Percentiles rank a stretch among this genome's conserved stretches.
phyloP scores from a whole-genome alignment of 1,140 invertebrate species.

The Drosophila varians region DNA sequence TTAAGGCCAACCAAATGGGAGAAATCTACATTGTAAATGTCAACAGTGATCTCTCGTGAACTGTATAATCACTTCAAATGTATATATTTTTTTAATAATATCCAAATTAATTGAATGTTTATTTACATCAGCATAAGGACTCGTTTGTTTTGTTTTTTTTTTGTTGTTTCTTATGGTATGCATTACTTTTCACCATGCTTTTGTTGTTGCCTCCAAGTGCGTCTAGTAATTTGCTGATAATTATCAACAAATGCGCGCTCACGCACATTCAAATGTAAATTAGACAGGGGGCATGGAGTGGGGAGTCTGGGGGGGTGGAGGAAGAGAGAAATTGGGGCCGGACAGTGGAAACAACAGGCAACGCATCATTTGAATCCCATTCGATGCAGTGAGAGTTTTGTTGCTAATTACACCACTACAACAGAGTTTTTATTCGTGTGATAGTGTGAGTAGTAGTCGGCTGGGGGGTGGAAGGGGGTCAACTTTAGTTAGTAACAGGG shows the following conservation, averaged over 20 bases:
- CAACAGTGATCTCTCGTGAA: too few species aligned
- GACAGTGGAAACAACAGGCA: too few species aligned
- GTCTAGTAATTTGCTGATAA: slow-evolving; percentile 78
- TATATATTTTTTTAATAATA: too few species aligned
- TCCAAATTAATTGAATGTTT: too few species aligned
- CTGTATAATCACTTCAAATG: too few species aligned
- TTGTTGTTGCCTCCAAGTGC: slow-evolving; percentile 54
- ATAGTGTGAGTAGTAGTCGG: neutral
- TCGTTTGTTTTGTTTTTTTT: neutral
- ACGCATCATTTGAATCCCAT: slow-evolving; percentile 10
- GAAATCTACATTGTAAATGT: too few species aligned
- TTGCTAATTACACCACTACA: slow-evolving; percentile 37
- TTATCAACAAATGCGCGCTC: slow-evolving; percentile 68
- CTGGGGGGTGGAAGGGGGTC: neutral
- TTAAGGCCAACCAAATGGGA: slow-evolving; percentile 5
- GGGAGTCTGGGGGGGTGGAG: slow-evolving; percentile 1
- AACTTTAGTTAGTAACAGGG: slow-evolving; percentile 35
- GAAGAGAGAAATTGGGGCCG: slow-evolving; percentile 18
- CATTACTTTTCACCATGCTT: slow-evolving; percentile 42
- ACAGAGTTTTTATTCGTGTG: neutral
- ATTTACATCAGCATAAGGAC: too few species aligned
- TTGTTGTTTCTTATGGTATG: neutral
- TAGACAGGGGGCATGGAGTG: slow-evolving; percentile 21
- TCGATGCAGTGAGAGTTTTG: slow-evolving; percentile 45
- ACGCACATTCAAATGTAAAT: slow-evolving; percentile 79